Evolutionary conservation across 2,888 invertebrate species (phyloP).

Genomic region (Tipula confusa): DNA sequence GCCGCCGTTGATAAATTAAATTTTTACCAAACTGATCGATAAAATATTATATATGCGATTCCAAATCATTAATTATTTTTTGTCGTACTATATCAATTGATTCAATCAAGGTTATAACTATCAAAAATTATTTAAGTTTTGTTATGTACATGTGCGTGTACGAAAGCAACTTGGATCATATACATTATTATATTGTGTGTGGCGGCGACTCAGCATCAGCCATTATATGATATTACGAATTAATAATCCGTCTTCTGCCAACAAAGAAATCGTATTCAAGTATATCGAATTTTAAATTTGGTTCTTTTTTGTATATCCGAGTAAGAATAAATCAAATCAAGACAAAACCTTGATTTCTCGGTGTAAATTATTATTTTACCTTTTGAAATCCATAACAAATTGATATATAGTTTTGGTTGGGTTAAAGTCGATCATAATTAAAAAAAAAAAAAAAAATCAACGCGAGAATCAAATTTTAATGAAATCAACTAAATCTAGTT

Average conservation of each 20-base stretch:
- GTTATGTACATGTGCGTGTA: not conserved
- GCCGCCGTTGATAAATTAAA: not conserved
- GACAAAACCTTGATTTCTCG: slow-evolving; percentile 8
- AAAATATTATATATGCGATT: slow-evolving; percentile 13
- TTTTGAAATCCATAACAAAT: slow-evolving; percentile 20
- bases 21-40: not conserved
- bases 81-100: not conserved
- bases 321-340: not conserved
- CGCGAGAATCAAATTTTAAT: not conserved
- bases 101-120: not conserved
- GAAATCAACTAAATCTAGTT: slow-evolving; percentile 6
- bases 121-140: not conserved
- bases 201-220: not conserved
- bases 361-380: not conserved
- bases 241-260: not conserved
- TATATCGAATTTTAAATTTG: slow-evolving; percentile 12
- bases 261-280: not conserved
- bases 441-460: no score
- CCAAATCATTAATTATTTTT: not conserved
- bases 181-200: no score
- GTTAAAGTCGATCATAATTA: not conserved
- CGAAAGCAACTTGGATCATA: not conserved
- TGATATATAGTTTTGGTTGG: not conserved
- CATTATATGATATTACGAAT: not conserved
- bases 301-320: not conserved